These are phyloP conservation scores for Carpatolechia fugitivella DNA, from an alignment of 2,888 invertebrate species.

Conservation along the genomic window DNA sequence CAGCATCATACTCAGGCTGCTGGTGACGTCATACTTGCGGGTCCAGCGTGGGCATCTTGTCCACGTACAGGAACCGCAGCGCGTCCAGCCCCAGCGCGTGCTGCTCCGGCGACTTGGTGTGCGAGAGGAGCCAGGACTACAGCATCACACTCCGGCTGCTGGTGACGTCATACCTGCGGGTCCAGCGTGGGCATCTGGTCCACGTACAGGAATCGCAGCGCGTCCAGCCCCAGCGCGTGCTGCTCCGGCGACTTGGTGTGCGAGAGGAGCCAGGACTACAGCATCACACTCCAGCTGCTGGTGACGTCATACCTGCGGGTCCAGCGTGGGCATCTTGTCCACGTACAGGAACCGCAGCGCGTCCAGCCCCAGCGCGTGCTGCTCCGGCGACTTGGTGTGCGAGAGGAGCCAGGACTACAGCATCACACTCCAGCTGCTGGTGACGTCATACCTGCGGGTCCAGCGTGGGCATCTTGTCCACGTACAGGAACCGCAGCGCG, in stretches of 20 bases:
- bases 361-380: constrained; percentile 93
- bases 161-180: constrained; percentile 80
- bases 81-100: constrained; percentile 94
- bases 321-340: constrained; percentile 92
- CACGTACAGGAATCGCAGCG: constrained; percentile 91
- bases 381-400: constrained; percentile 94
- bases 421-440: too few relatives aligned
- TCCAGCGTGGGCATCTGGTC: constrained; percentile 93
- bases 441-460: constrained; percentile 90
- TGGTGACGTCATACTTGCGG: constrained; percentile 84
- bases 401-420: constrained; percentile 95
- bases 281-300: too few relatives aligned
- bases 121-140: constrained; percentile 95
- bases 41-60: constrained; percentile 92
- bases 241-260: constrained; percentile 95
- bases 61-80: constrained; percentile 90
- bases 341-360: constrained; percentile 92
- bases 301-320: constrained; percentile 90
- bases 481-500: constrained; percentile 91
- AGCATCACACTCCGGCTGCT: constrained; percentile 57
- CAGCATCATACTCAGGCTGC: constrained; percentile 94
- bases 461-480: constrained; percentile 92
- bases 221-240: constrained; percentile 93
- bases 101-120: constrained; percentile 94
- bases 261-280: constrained; percentile 95